These are phyloP conservation scores for Rhinolophus sinicus DNA, from an alignment of 2,113 vertebrate genomes.

Conservation along the genomic window DNA sequence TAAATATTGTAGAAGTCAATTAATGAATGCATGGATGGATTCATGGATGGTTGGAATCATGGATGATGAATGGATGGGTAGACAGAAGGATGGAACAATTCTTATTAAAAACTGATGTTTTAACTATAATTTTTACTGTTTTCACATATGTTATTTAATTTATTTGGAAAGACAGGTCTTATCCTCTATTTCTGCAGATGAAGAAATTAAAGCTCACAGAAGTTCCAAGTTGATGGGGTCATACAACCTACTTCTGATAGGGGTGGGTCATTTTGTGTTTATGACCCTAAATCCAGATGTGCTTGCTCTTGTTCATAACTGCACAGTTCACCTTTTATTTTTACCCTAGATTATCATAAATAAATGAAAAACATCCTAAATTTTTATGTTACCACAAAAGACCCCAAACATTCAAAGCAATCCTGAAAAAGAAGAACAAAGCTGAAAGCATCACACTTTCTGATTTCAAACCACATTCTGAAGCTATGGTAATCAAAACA, in stretches of 20 bases:
- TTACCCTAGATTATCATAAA: neutral
- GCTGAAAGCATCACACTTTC: no score
- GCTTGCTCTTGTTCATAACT: neutral
- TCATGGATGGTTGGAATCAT: neutral
- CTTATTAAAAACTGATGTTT: neutral
- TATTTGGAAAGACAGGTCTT: neutral
- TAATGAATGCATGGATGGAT: neutral
- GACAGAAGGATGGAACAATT: neutral
- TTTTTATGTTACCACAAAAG: no score
- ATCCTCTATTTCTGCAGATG: neutral
- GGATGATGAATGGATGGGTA: neutral
- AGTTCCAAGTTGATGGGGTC: neutral
- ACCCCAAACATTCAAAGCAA: no score
- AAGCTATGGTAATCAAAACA: no score
- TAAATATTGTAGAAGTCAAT: neutral
- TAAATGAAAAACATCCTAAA: neutral
- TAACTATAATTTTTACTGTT: neutral
- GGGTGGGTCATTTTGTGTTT: neutral
- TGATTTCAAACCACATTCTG: no score
- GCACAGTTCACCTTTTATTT: neutral
- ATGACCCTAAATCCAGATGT: neutral
- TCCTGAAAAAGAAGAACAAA: no score
- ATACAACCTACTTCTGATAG: neutral
- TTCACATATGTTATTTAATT: neutral
- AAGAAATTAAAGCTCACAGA: neutral